phyloP scores from a whole-genome alignment of 2,113 vertebrate species.

The Triplophysa rosa region DNA sequence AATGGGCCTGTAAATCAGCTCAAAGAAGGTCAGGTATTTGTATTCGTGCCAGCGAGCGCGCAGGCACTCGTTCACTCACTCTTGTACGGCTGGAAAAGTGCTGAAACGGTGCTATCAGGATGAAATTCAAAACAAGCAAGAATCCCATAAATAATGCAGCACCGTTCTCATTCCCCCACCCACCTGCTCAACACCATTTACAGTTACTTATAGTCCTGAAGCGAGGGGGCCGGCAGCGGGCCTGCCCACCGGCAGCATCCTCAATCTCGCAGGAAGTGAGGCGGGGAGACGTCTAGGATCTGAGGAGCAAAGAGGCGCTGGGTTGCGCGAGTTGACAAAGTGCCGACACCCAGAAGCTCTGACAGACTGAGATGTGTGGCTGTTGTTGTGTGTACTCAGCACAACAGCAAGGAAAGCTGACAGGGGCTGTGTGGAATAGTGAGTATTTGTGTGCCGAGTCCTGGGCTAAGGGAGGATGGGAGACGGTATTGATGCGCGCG shows the following conservation, averaged over 20 bases:
- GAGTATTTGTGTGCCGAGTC: constrained; percentile 7
- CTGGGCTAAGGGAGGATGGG: constrained; percentile 20
- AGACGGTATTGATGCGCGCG: background rate
- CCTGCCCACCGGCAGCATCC: constrained; percentile 22
- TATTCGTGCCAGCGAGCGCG: constrained; percentile 45
- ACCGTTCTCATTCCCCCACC: constrained; percentile 46
- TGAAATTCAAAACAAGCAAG: constrained; percentile 60
- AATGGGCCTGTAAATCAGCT: constrained; percentile 43
- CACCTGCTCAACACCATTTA: constrained; percentile 55
- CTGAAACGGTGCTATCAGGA: constrained; percentile 56
- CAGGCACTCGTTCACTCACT: constrained; percentile 37
- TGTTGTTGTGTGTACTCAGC: constrained; percentile 40
- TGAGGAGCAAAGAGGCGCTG: constrained; percentile 12
- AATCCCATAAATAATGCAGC: constrained; percentile 60
- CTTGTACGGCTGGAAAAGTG: constrained; percentile 38
- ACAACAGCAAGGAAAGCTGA: constrained; percentile 36
- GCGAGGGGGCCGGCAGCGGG: constrained; percentile 19
- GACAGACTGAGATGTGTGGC: constrained; percentile 31
- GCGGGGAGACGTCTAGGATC: constrained; percentile 21
- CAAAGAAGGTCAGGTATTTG: constrained; percentile 58
- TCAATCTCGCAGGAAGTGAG: constrained; percentile 32
- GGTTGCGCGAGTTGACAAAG: constrained; percentile 12
- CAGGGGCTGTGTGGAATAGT: background rate
- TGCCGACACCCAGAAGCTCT: constrained; percentile 23
- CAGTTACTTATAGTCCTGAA: constrained; percentile 45